Evolutionary conservation across 2,797 vertebrate genomes (phyloP).

Genomic region (Takifugu ocellatus): DNA sequence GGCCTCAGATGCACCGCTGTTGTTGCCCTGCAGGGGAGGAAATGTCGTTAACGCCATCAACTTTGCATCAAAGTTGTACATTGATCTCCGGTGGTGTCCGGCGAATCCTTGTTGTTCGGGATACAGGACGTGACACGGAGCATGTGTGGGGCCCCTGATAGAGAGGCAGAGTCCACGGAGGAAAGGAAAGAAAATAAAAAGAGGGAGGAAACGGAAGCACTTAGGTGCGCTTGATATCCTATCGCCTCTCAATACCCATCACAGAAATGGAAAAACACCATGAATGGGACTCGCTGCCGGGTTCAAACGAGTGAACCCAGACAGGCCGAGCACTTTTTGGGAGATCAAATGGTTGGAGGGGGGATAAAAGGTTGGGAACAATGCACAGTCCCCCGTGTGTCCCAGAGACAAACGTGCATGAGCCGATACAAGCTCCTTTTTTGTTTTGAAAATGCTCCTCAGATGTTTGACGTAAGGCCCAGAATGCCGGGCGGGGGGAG

Average conservation of each 20-base stretch:
- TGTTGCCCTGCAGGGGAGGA: slow-evolving; percentile 22
- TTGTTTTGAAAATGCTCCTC: slow-evolving; percentile 70
- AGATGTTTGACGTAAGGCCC: slow-evolving; percentile 66
- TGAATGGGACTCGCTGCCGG: slow-evolving; percentile 37
- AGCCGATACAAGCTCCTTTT: slow-evolving; percentile 56
- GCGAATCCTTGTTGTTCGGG: slow-evolving; percentile 46
- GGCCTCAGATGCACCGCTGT: neutral
- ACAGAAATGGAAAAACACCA: slow-evolving; percentile 66
- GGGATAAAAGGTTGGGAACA: slow-evolving; percentile 68
- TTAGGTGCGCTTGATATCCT: slow-evolving; percentile 76
- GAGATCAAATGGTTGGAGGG: slow-evolving; percentile 61
- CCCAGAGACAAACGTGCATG: slow-evolving; percentile 49
- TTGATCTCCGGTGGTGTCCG: slow-evolving; percentile 43
- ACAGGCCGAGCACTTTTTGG: slow-evolving; percentile 18
- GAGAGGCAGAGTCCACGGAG: slow-evolving; percentile 64
- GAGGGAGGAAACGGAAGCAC: slow-evolving; percentile 74
- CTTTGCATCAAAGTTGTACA: slow-evolving; percentile 27
- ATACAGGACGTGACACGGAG: slow-evolving; percentile 69
- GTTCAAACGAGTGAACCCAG: slow-evolving; percentile 17
- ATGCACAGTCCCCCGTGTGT: slow-evolving; percentile 52
- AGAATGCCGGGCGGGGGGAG: slow-evolving; percentile 22
- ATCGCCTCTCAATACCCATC: slow-evolving; percentile 67
- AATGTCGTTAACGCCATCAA: slow-evolving; percentile 27
- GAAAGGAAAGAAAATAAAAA: slow-evolving; percentile 73
- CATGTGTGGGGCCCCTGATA: slow-evolving; percentile 70